phyloP scores from a whole-genome alignment of 2,888 invertebrate species.

The Cryptus viduatorius region DNA sequence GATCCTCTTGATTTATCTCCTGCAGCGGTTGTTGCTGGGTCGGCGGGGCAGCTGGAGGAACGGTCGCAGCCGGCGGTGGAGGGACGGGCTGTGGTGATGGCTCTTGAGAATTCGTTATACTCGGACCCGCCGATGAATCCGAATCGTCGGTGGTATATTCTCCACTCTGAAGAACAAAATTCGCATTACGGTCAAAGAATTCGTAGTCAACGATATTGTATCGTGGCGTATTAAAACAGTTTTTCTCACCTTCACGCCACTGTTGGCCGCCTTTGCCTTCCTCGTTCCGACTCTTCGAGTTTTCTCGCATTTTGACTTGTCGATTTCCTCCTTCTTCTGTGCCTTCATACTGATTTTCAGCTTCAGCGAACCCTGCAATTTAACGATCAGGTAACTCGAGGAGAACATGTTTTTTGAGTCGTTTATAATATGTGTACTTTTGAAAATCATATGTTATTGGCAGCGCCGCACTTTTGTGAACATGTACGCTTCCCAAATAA shows the following conservation, averaged over 20 bases:
- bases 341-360: conserved; percentile 86
- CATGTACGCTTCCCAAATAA: too few relatives aligned
- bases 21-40: conserved; percentile 85
- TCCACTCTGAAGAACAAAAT: conserved; percentile 39
- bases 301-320: conserved; percentile 80
- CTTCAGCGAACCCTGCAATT: conserved; percentile 85
- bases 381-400: not conserved
- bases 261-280: conserved; percentile 78
- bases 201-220: not conserved
- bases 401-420: too few relatives aligned
- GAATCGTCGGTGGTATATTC: conserved; percentile 82
- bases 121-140: conserved; percentile 76
- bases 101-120: conserved; percentile 68
- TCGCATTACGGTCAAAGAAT: not conserved
- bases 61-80: conserved; percentile 39
- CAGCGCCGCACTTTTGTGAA: too few relatives aligned
- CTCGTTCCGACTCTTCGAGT: conserved; percentile 74
- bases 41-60: conserved; percentile 82
- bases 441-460: too few relatives aligned
- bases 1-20: conserved; percentile 92
- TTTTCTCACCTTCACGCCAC: conserved; percentile 78
- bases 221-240: not conserved
- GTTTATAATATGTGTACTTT: too few relatives aligned
- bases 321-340: conserved; percentile 82
- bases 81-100: conserved; percentile 60